Conservation (phyloP, 2,888 invertebrate genomes). For the Drosophila suboccidentalis region DNA sequence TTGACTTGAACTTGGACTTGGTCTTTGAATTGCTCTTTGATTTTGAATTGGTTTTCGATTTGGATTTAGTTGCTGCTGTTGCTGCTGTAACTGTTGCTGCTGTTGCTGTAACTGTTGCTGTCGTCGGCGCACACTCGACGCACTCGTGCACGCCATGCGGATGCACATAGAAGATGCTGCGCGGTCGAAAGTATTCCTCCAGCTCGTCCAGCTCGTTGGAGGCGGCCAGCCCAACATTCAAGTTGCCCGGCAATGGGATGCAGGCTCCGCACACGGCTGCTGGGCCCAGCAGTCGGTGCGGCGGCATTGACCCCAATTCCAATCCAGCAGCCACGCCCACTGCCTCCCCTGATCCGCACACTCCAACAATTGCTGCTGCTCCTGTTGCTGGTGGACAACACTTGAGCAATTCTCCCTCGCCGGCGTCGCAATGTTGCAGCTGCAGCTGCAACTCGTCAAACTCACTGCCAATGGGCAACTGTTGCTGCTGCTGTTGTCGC, state of each 20-base stretch:
- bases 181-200: constrained; percentile 88
- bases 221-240: too few relatives aligned
- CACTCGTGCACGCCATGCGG: constrained; percentile 88
- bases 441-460: constrained; percentile 61
- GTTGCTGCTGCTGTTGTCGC: constrained; percentile 33
- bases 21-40: constrained; percentile 19
- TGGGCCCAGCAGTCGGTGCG: constrained; percentile 89
- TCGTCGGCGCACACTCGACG: constrained; percentile 84
- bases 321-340: background rate
- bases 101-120: constrained; percentile 45
- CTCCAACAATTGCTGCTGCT: constrained; percentile 1
- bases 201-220: constrained; percentile 87
- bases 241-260: constrained; percentile 87
- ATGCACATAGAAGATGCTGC: constrained; percentile 90
- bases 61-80: constrained; percentile 9
- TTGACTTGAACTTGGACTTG: constrained; percentile 10
- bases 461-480: constrained; percentile 45
- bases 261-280: constrained; percentile 90
- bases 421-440: constrained; percentile 74
- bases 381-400: constrained; percentile 60
- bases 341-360: background rate
- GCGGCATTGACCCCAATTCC: constrained; percentile 88
- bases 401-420: constrained; percentile 73
- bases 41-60: constrained; percentile 8
- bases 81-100: constrained; percentile 32